Percentiles rank a stretch among this genome's conserved stretches.
phyloP scores from a whole-genome alignment of 2,888 invertebrate genomes.

The Capitulum mitella region DNA sequence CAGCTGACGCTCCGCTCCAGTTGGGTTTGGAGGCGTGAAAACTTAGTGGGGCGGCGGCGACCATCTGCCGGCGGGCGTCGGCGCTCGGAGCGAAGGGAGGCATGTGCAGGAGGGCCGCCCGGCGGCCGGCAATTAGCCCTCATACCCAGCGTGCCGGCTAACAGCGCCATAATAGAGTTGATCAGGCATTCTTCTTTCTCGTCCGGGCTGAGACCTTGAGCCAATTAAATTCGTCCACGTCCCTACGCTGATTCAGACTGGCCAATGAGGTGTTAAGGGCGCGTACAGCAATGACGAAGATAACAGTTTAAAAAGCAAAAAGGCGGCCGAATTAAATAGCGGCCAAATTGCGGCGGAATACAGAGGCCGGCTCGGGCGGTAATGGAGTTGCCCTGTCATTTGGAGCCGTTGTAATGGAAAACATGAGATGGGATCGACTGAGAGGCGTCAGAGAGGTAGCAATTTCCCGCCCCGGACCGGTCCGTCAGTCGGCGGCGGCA shows the following conservation, averaged over 20 bases:
- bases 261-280: neutral
- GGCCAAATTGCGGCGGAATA: constrained; percentile 2
- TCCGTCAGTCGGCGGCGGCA: neutral
- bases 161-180: constrained; percentile 13
- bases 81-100: neutral
- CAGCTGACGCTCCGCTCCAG: neutral
- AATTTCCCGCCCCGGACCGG: neutral
- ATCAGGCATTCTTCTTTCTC: constrained; percentile 11
- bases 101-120: neutral
- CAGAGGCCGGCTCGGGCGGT: neutral
- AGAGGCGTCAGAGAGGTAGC: neutral
- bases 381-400: constrained; percentile 16
- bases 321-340: constrained; percentile 18
- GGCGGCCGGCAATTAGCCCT: neutral
- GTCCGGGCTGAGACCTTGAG: neutral
- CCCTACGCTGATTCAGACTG: neutral
- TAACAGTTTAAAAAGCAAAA: constrained; percentile 17
- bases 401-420: constrained; percentile 19
- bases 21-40: neutral
- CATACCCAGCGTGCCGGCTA: neutral
- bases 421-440: neutral
- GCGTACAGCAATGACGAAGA: neutral
- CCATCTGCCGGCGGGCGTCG: constrained; percentile 21
- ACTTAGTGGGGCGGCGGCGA: neutral
- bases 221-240: constrained; percentile 19